phyloP scores from a whole-genome alignment of 2,113 vertebrate species.

The Coptodon bakossiorum region DNA sequence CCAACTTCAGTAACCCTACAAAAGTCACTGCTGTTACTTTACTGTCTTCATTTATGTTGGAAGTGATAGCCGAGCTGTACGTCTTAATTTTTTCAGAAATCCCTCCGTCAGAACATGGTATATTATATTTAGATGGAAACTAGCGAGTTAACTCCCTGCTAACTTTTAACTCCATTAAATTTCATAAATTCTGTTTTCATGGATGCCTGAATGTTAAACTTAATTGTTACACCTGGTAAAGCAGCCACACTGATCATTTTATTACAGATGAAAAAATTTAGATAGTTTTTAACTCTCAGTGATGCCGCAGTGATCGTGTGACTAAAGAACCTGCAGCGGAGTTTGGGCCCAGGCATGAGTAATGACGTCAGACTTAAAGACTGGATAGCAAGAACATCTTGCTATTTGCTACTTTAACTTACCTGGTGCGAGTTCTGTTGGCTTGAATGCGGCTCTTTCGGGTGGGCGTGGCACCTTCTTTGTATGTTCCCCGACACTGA shows the following conservation, averaged over 20 bases:
- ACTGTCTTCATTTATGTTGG: not conserved
- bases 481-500: slow-evolving; percentile 35
- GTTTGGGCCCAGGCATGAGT: not conserved
- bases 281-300: not conserved
- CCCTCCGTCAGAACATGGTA: not conserved
- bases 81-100: not conserved
- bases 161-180: rapidly evolving
- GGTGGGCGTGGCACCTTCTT: not conserved
- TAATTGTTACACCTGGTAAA: not conserved
- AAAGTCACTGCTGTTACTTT: not conserved
- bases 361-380: not conserved
- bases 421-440: not conserved
- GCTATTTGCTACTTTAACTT: not conserved
- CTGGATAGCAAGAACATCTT: not conserved
- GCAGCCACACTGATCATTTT: not conserved
- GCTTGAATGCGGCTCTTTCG: not conserved
- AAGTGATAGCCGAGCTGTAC: not conserved
- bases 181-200: not conserved
- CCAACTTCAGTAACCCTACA: not conserved
- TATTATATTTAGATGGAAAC: rapidly evolving
- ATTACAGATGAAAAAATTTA: not conserved
- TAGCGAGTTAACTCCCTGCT: rapidly evolving
- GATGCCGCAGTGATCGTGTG: not conserved
- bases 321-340: not conserved
- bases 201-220: rapidly evolving